A percentile compares a stretch with the other conserved stretches of the same genome.
Evolutionary conservation across 2,888 invertebrate species (phyloP).

Genomic region (Synergus itoensis): DNA sequence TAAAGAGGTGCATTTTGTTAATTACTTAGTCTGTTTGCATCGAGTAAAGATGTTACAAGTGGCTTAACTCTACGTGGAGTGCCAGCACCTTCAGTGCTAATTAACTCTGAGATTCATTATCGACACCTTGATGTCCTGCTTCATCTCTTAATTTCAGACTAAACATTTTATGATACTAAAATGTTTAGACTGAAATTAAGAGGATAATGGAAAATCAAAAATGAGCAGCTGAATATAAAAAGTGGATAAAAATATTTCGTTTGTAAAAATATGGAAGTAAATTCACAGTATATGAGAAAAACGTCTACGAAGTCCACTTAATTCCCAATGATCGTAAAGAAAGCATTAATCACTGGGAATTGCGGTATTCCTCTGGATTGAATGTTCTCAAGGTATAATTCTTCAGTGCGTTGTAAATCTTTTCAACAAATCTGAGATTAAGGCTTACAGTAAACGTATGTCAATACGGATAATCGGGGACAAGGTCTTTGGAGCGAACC

Average conservation of each 20-base stretch:
- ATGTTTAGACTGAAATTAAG: too few relatives aligned
- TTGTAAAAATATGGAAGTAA: too few relatives aligned
- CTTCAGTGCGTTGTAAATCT: constrained; percentile 24
- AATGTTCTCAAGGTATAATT: constrained; percentile 11
- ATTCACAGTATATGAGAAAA: too few relatives aligned
- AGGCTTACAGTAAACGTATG: constrained; percentile 20
- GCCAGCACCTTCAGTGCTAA: constrained; percentile 68
- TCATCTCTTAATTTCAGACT: constrained; percentile 68
- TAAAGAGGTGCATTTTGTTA: constrained; percentile 56
- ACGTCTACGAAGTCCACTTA: too few relatives aligned
- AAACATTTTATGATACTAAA: neutral
- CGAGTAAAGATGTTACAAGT: constrained; percentile 69
- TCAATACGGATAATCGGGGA: constrained; percentile 22
- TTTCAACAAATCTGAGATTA: constrained; percentile 34
- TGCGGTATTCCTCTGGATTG: neutral
- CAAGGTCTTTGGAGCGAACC: constrained; percentile 29
- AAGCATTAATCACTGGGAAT: constrained; percentile 23
- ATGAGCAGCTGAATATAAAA: too few relatives aligned
- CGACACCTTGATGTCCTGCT: constrained; percentile 66
- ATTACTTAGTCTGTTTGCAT: constrained; percentile 67
- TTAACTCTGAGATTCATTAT: constrained; percentile 75
- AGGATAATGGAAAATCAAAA: too few relatives aligned
- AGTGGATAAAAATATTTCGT: too few relatives aligned
- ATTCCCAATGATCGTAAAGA: neutral
- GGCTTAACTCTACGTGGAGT: constrained; percentile 59